Evolutionary conservation across 1,140 invertebrate genomes (phyloP), one percentile per base, ranked within the genome.

Genomic region (Magallana ariakensis): DNA sequence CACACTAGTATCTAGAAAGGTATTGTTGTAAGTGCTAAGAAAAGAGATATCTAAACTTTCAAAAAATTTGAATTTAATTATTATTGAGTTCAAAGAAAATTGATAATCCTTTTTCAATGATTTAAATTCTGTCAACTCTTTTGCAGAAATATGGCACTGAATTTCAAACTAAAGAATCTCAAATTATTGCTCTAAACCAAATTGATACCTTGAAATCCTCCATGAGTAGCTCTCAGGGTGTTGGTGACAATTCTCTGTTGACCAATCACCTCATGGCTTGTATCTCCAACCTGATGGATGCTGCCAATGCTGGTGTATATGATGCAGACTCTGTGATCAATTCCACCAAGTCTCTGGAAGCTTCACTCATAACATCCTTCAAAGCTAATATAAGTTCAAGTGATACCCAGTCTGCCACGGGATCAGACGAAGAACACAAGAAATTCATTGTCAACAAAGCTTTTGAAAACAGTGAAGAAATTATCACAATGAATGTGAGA

Each of bases 121-220:
- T 46, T 46, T 2, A 46, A 46, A 46, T 5, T 46, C 33, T 46
- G 33, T 46, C 2, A 46, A 15, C 60, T 70, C 19, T 60, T 16
- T 87, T 87, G 4, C 87, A 93, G 93, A 87, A 90, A 16, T 92
- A 91, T 86, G 22, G 85, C 0, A 83, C 81, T 56, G 93, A 93
- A 82, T 90, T 88, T 66, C 91, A 91, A 83, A 89, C 88, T 0
- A 85, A 85, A 19, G 66, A 86, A n/a, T 88, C 88, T 75, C 91
- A 92, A 26, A 70, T 66, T 5, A 58, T 89, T 6, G 82, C 91
- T 16, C 66, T 89, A 58, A 87, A 66, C 75, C 86, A 93, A 62
- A 62, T 81, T 7, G 82, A 87, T 11, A 56, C 80, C 19, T 66
- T 93, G 33, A 85, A 91, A 70, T 46, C 85, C 10, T 70, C 33